Conservation (phyloP, 2,888 invertebrate genomes). For the Pammene fasciana region DNA sequence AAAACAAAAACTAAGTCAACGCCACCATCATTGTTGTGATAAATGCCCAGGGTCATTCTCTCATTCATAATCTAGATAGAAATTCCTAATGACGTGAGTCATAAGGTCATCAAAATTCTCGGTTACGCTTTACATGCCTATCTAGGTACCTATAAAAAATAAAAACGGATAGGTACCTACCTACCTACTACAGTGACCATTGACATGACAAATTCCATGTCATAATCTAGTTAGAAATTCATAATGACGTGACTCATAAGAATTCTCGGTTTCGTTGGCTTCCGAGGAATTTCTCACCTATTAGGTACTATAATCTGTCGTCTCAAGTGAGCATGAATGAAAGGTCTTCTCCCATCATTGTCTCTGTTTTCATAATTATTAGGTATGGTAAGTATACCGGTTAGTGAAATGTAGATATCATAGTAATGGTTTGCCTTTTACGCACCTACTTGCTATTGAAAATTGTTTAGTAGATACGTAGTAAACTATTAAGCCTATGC, state of each 20-base stretch:
- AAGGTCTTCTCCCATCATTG: slow-evolving; percentile 1
- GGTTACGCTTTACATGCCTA: slow-evolving; percentile 35
- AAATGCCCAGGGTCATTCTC: slow-evolving; percentile 28
- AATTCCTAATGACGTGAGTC: slow-evolving; percentile 20
- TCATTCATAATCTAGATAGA: slow-evolving; percentile 14
- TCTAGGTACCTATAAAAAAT: slow-evolving; percentile 3
- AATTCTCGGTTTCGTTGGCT: slow-evolving; percentile 54
- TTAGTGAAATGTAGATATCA: too few relatives aligned
- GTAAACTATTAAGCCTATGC: too few relatives aligned
- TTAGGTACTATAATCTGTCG: slow-evolving; percentile 42
- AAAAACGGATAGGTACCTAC: background rate
- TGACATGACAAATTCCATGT: slow-evolving; percentile 29
- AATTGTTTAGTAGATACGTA: too few relatives aligned
- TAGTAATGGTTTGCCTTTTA: too few relatives aligned
- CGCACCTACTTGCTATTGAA: too few relatives aligned
- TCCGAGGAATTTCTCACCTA: slow-evolving; percentile 62
- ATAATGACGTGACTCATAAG: slow-evolving; percentile 36
- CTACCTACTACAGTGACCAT: slow-evolving; percentile 4
- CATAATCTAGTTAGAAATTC: slow-evolving; percentile 23
- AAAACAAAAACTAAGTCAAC: slow-evolving; percentile 45
- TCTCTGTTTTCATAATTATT: background rate
- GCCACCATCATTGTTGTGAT: slow-evolving; percentile 25
- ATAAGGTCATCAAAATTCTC: slow-evolving; percentile 14
- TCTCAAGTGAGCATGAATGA: slow-evolving; percentile 15
- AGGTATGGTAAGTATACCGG: background rate